Percentiles rank a stretch among this genome's conserved stretches.
Conservation (phyloP, 1,140 invertebrate genomes). For the Hyles vespertilio region DNA sequence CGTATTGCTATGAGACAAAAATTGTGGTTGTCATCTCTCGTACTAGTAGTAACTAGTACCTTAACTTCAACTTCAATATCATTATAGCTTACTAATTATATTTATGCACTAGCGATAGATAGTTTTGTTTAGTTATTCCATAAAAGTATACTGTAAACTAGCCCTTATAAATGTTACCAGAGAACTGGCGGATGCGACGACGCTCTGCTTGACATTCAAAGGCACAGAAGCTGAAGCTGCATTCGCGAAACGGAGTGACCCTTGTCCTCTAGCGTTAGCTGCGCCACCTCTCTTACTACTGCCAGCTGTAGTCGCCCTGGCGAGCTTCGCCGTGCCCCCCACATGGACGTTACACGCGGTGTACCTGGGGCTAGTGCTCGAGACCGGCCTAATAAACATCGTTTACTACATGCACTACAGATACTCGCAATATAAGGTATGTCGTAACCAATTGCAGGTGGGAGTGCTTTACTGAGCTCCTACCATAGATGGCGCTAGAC, state of each 20-base stretch:
- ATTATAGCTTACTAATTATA: no score
- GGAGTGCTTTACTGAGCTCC: no score
- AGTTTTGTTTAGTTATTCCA: no score
- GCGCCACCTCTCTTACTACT: constrained; percentile 74
- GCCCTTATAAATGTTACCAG: constrained; percentile 39
- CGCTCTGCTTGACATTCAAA: constrained; percentile 81
- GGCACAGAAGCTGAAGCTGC: constrained; percentile 79
- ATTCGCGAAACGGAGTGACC: constrained; percentile 76
- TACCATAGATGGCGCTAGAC: no score
- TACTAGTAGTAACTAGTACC: no score
- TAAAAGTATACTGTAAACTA: no score
- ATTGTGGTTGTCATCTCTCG: no score
- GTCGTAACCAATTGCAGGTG: neutral
- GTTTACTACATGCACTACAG: constrained; percentile 49
- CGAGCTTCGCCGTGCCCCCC: constrained; percentile 48
- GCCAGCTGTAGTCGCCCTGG: constrained; percentile 43
- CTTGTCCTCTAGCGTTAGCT: constrained; percentile 74
- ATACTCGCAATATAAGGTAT: constrained; percentile 54
- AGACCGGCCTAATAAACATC: constrained; percentile 51
- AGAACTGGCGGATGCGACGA: constrained; percentile 82
- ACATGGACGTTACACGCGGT: constrained; percentile 44
- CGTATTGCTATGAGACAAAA: no score
- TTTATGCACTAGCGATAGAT: no score
- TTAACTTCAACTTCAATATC: no score
- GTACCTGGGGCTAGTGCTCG: constrained; percentile 50